A percentile compares a stretch with the other conserved stretches of the same genome.
These are phyloP conservation scores for Rachycentron canadum DNA, from an alignment of 2,797 vertebrate genomes.

Conservation along the genomic window DNA sequence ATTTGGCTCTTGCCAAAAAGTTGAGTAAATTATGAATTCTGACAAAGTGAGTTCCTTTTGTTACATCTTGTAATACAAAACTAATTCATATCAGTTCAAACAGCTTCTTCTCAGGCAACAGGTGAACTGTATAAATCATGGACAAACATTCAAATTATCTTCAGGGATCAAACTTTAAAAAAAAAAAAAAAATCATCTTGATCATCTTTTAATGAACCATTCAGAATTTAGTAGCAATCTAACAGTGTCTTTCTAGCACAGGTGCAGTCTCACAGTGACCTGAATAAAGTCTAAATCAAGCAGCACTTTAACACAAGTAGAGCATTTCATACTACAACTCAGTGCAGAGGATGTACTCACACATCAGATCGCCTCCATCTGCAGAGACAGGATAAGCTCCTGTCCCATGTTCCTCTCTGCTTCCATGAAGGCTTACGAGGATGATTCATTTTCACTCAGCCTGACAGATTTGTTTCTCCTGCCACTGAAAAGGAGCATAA, in stretches of 20 bases:
- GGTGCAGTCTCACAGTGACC: constrained; percentile 13
- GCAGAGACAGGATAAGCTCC: constrained; percentile 40
- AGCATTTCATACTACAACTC: constrained; percentile 7
- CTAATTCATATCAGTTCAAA: background rate
- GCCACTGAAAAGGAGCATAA: constrained; percentile 24
- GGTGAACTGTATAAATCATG: background rate
- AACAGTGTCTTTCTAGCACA: constrained; percentile 15
- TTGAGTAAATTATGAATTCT: no score
- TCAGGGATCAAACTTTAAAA: background rate
- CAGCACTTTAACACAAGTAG: constrained; percentile 34
- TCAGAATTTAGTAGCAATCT: background rate
- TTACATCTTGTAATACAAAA: background rate
- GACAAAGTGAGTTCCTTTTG: no score
- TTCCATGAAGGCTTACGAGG: constrained; percentile 25
- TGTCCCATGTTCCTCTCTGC: constrained; percentile 44
- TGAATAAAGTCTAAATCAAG: constrained; percentile 41
- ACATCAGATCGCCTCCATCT: constrained; percentile 43
- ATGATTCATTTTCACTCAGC: constrained; percentile 45
- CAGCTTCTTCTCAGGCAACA: background rate
- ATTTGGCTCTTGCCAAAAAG: no score
- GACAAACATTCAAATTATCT: background rate
- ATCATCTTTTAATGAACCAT: constrained; percentile 13
- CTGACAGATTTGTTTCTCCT: constrained; percentile 34
- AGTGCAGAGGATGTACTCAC: constrained; percentile 14
- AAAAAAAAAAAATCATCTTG: no score